Conservation (phyloP, 2,797 vertebrate species). For the Halcyon badia region DNA sequence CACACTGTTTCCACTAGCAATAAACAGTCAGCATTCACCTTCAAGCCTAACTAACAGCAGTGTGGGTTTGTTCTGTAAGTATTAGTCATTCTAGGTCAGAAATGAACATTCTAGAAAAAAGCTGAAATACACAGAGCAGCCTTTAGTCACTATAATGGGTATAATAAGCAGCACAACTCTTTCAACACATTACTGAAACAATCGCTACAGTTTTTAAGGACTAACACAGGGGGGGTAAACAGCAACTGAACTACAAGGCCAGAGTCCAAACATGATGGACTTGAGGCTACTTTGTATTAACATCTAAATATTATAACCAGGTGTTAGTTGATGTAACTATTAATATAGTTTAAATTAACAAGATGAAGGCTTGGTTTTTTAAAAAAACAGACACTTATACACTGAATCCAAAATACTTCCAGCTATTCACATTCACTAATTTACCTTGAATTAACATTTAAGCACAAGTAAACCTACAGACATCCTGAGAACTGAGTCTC, state of each 20-base stretch:
- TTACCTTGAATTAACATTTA: background rate
- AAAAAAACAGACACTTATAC: background rate
- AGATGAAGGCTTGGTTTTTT: background rate
- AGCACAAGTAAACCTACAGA: background rate
- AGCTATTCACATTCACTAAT: background rate
- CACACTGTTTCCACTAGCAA: background rate
- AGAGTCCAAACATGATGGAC: background rate
- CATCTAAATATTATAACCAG: background rate
- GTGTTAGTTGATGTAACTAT: background rate
- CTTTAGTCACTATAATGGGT: background rate
- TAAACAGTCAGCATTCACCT: background rate
- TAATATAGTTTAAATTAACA: background rate
- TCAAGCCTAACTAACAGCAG: background rate
- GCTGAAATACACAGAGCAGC: background rate
- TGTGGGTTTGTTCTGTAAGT: background rate
- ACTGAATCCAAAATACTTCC: background rate
- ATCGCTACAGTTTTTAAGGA: background rate
- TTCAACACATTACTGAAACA: background rate
- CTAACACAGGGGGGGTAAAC: background rate
- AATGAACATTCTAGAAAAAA: background rate
- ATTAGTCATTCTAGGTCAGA: background rate
- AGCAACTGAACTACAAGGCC: background rate
- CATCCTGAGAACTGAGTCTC: background rate
- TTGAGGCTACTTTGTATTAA: background rate
- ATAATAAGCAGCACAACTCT: background rate